Percentiles rank a stretch among this genome's conserved stretches.
Conservation (phyloP, 2,797 vertebrate genomes). For the Clarias pachynema region DNA sequence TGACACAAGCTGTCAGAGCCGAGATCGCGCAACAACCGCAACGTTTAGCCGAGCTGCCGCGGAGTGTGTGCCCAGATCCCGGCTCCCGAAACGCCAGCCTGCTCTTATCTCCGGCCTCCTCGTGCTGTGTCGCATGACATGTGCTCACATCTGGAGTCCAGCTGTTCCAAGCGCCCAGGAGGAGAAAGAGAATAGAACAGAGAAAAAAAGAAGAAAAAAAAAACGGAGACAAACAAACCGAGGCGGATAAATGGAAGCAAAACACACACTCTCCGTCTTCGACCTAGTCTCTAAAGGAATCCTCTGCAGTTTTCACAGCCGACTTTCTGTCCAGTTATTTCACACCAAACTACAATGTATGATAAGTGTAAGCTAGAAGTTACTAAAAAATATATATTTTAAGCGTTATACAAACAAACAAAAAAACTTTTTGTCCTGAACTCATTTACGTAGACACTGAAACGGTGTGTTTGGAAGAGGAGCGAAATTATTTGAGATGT, state of each 20-base stretch:
- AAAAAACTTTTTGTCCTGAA: too few species aligned
- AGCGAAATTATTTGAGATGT: too few species aligned
- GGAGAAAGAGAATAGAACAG: conserved; percentile 30
- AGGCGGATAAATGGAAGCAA: conserved; percentile 7
- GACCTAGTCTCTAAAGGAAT: conserved; percentile 8
- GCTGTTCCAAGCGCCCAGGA: conserved; percentile 51
- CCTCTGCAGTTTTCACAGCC: neutral
- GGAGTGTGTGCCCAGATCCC: conserved; percentile 70
- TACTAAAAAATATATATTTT: neutral
- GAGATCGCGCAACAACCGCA: conserved; percentile 74
- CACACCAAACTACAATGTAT: neutral
- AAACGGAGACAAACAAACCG: conserved; percentile 29
- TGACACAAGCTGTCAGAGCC: conserved; percentile 82
- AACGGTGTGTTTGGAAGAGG: too few species aligned
- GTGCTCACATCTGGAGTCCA: conserved; percentile 60
- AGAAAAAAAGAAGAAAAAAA: conserved; percentile 35
- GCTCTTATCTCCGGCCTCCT: conserved; percentile 48
- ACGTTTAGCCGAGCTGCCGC: conserved; percentile 75
- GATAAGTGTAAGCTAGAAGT: neutral
- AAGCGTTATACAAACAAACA: too few species aligned
- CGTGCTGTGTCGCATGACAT: conserved; percentile 43
- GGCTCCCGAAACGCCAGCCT: conserved; percentile 63
- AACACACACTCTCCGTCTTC: neutral
- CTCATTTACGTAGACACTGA: too few species aligned
- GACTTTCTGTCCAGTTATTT: neutral